Evolutionary conservation across 92 coral and sea anemone genomes (phyloP).

Genomic region (Epizoanthus illoricatus): DNA sequence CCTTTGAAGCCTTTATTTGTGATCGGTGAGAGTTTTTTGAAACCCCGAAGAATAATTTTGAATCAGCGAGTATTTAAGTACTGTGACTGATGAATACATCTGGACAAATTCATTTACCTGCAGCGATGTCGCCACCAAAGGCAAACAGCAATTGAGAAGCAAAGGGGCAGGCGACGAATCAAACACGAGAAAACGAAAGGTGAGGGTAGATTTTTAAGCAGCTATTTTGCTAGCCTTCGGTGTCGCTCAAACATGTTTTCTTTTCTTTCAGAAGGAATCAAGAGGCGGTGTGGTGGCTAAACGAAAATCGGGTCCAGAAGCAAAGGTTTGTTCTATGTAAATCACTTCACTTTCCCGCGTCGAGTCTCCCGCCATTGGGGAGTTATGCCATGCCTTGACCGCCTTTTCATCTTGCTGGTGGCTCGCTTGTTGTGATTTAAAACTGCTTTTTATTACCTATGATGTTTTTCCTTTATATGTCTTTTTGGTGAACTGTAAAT

Average conservation of each 20-base stretch:
- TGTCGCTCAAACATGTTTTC: neutral
- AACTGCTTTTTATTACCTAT: neutral
- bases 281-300: constrained; percentile 42
- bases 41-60: neutral
- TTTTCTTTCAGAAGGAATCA: constrained; percentile 53
- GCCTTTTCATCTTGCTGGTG: neutral
- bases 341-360: constrained; percentile 63
- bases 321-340: constrained; percentile 48
- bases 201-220: constrained; percentile 10
- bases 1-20: neutral
- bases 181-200: constrained; percentile 62
- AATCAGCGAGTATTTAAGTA: neutral
- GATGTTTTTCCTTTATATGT: neutral
- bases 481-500: neutral
- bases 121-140: constrained; percentile 60
- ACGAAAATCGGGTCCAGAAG: constrained; percentile 53
- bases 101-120: constrained; percentile 9
- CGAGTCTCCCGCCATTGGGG: constrained; percentile 44
- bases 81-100: neutral
- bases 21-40: neutral
- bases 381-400: neutral
- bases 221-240: neutral
- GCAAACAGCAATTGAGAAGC: constrained; percentile 51
- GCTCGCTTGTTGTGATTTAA: neutral
- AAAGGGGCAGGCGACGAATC: constrained; percentile 45